Evolutionary conservation across 2,113 vertebrate genomes (phyloP).

Genomic region (Tragelaphus strepsiceros): DNA sequence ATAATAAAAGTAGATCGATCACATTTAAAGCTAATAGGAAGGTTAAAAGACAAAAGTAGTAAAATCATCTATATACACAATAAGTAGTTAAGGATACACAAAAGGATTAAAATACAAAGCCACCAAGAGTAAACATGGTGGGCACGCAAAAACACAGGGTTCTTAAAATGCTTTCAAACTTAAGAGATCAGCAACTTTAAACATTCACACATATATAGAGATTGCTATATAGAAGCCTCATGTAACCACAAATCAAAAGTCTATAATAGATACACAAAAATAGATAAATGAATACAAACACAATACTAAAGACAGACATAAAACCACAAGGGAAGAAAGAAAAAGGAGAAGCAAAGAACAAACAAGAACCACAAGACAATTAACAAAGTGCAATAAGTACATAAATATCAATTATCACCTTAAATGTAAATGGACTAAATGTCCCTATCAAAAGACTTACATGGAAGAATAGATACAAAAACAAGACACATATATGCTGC

Average conservation of each 20-base stretch:
- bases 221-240: background rate
- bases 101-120: background rate
- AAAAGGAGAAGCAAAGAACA: background rate
- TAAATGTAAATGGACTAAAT: background rate
- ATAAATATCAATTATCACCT: background rate
- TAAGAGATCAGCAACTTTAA: background rate
- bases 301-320: background rate
- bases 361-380: background rate
- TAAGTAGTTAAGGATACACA: background rate
- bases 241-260: background rate
- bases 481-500: background rate
- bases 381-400: background rate
- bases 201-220: background rate
- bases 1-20: background rate
- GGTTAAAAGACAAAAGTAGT: background rate
- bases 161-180: background rate
- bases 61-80: background rate
- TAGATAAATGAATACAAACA: background rate
- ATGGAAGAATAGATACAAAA: background rate
- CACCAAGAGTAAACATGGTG: background rate
- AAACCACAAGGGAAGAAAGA: background rate
- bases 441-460: background rate
- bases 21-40: background rate
- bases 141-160: background rate
- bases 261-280: background rate